Percentiles rank a stretch among this genome's conserved stretches.
Evolutionary conservation across 2,888 invertebrate species (phyloP).

Genomic region (Phlogophora meticulosa): DNA sequence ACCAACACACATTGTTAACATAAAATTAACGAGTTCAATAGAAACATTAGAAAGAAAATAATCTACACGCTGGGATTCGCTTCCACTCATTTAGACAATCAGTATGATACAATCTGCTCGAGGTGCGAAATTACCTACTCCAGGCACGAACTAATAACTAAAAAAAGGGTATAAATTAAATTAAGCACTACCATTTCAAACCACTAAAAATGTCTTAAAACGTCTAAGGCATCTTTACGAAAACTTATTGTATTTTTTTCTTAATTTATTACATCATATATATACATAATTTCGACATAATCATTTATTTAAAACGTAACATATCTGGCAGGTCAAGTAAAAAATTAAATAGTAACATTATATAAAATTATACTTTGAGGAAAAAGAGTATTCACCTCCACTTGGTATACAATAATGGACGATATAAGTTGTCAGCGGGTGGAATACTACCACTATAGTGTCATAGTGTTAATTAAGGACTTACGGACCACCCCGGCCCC

Average conservation of each 20-base stretch:
- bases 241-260: slow-evolving; percentile 89
- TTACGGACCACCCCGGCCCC: not conserved
- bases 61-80: slow-evolving; percentile 65
- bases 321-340: slow-evolving; percentile 85
- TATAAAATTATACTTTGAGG: slow-evolving; percentile 61
- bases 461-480: not conserved
- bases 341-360: slow-evolving; percentile 73
- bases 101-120: slow-evolving; percentile 38
- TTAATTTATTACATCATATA: slow-evolving; percentile 90
- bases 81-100: slow-evolving; percentile 54
- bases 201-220: slow-evolving; percentile 83
- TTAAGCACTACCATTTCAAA: slow-evolving; percentile 75
- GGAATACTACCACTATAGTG: too few species aligned
- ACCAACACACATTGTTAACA: slow-evolving; percentile 85
- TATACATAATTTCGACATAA: slow-evolving; percentile 90
- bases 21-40: slow-evolving; percentile 69
- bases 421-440: slow-evolving; percentile 9
- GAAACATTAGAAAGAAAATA: slow-evolving; percentile 63
- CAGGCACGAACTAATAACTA: slow-evolving; percentile 60
- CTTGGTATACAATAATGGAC: slow-evolving; percentile 20
- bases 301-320: slow-evolving; percentile 87
- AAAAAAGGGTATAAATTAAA: slow-evolving; percentile 78
- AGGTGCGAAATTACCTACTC: slow-evolving; percentile 57
- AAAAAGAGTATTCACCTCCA: slow-evolving; percentile 28
- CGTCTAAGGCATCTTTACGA: slow-evolving; percentile 89